Base-by-base conservation (phyloP, 2,113 vertebrate genomes). In the sheep (Ovis aries) region DNA sequence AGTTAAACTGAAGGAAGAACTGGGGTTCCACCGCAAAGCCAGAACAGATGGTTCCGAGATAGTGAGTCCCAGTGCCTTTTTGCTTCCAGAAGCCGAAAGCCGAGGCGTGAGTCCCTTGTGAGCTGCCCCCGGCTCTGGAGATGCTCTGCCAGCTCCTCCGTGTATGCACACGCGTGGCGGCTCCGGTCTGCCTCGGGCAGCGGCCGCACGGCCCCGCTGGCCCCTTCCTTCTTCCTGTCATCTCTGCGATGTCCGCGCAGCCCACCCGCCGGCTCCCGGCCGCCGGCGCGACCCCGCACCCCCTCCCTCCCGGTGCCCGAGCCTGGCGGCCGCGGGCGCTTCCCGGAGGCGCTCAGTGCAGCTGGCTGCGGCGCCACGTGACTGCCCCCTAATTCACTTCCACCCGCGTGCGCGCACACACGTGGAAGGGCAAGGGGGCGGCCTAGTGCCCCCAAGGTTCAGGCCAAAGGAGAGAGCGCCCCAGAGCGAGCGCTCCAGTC, bases 381-480 rank as follows among this genome's bases (percentile, higher is more conserved):
- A 83, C 81, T 45, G 25, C 92, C 93, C 91, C 57, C 95, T 94
- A 71, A 95, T 89, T 92, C 92, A 52, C 88, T 97, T 62, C 52
- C 93, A 77, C 95, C 94, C 97, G 88, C 97, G 90, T 90, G 23
- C 64, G 78, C 52, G 94, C 97, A 84, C 91, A 16, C 59, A 50
- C 53, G 94, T 96, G 92, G 97, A 94, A 83, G 95, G 90, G 96
- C 80, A 74, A 95, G 86, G 67, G 92, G 40, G 84, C 81, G 74
- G 98, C 94, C 96, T 87, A 3, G 86, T 82, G 94, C 96, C 95
- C 95, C 94, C 91, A 96, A 81, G 95, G 71, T 96, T 96, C 25
- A 43, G 80, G 94, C 91, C 90, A 85, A 88, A 60, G 89, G 95
- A 27, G 62, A 97, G 62, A 86, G 94, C 55, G 50, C 88, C 78